Percentiles rank a stretch among this genome's conserved stretches.
Conservation (phyloP, 2,888 invertebrate species). For the Meiosimyza decipiens region DNA sequence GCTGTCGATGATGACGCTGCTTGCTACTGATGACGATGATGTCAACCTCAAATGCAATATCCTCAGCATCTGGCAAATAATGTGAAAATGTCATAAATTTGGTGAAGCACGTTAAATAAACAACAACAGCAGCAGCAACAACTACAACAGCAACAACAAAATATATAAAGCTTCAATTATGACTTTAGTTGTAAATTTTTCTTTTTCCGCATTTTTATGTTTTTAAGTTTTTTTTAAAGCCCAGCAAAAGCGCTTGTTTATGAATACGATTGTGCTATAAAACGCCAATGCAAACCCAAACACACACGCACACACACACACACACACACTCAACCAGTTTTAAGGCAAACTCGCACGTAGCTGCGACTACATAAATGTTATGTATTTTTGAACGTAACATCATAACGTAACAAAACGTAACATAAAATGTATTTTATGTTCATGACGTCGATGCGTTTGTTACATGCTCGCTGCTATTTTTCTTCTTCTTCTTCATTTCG, state of each 20-base stretch:
- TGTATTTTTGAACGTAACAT: not conserved
- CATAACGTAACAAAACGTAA: constrained; percentile 22
- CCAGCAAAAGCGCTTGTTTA: not conserved
- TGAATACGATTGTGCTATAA: not conserved
- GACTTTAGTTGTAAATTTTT: not conserved
- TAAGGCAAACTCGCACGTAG: not conserved
- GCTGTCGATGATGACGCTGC: too few relatives aligned
- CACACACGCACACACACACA: too few relatives aligned
- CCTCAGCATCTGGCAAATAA: constrained; percentile 7
- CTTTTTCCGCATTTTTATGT: not conserved
- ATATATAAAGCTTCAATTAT: constrained; percentile 14
- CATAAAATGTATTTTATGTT: constrained; percentile 19
- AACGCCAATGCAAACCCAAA: not conserved
- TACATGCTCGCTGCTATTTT: not conserved
- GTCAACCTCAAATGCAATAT: constrained; percentile 4
- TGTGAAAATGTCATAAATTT: constrained; percentile 19
- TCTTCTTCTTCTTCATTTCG: not conserved
- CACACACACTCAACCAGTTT: too few relatives aligned
- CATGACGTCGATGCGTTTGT: constrained; percentile 9
- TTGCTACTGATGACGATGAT: not conserved
- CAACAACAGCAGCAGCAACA: too few relatives aligned
- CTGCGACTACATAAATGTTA: constrained; percentile 5
- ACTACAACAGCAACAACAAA: not conserved
- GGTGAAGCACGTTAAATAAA: too few relatives aligned
- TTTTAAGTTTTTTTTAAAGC: not conserved